A percentile compares a stretch with the other conserved stretches of the same genome.
Evolutionary conservation across 1,140 invertebrate species (phyloP).

Genomic region (Drosophila bifasciata): DNA sequence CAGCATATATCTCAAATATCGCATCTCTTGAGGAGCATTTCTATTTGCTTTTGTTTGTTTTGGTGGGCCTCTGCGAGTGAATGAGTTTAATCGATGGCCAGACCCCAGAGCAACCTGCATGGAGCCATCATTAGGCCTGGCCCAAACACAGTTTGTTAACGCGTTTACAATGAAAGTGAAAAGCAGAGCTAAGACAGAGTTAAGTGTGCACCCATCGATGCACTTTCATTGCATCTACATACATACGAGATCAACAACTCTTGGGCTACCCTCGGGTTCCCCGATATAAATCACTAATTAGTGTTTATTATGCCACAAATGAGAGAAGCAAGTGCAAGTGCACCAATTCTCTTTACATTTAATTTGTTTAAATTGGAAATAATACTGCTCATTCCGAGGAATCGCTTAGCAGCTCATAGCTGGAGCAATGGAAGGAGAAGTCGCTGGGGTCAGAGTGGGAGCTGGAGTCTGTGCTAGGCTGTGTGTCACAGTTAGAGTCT

Average conservation of each 20-base stretch:
- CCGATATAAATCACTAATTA: conserved; percentile 31
- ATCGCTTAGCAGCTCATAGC: too few relatives aligned
- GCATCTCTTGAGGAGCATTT: conserved; percentile 14
- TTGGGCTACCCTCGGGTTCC: conserved; percentile 2
- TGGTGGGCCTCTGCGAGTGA: conserved; percentile 27
- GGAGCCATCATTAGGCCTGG: conserved; percentile 55
- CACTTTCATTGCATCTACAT: conserved; percentile 55
- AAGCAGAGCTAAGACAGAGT: conserved; percentile 26
- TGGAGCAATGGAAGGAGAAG: too few relatives aligned
- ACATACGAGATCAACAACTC: not conserved
- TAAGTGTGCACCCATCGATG: conserved; percentile 2
- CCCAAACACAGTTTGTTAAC: conserved; percentile 27
- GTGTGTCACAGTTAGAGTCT: too few relatives aligned
- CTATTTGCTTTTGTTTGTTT: conserved; percentile 47
- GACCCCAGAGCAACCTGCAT: conserved; percentile 41
- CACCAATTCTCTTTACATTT: too few relatives aligned
- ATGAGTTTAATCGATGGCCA: conserved; percentile 64
- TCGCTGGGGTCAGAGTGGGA: too few relatives aligned
- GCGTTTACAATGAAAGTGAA: conserved; percentile 58
- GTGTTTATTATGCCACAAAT: too few relatives aligned
- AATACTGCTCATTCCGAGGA: too few relatives aligned
- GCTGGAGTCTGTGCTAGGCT: too few relatives aligned
- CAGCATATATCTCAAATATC: conserved; percentile 40
- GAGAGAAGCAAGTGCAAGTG: too few relatives aligned
- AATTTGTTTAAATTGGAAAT: too few relatives aligned